Conservation (phyloP, 2,888 invertebrate species). For the Pteria penguin region DNA sequence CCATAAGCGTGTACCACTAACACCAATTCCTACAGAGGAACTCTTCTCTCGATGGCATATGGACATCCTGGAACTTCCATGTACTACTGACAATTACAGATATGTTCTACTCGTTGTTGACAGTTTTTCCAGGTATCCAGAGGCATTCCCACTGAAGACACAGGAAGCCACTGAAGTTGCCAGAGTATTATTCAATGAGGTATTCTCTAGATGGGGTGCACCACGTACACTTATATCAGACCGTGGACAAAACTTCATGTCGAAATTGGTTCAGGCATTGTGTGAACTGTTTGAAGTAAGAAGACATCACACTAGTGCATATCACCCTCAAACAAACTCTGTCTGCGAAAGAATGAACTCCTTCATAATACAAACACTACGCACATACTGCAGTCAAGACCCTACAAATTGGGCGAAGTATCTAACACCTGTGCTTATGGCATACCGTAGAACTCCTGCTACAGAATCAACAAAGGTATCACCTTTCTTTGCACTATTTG, state of each 20-base stretch:
- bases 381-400: slow-evolving; percentile 41
- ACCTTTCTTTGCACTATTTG: slow-evolving; percentile 41
- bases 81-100: slow-evolving; percentile 34
- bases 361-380: slow-evolving; percentile 41
- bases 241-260: slow-evolving; percentile 43
- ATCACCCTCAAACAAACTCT: slow-evolving; percentile 46
- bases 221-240: slow-evolving; percentile 38
- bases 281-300: slow-evolving; percentile 43
- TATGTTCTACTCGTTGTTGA: slow-evolving; percentile 49
- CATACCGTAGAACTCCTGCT: slow-evolving; percentile 40
- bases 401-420: slow-evolving; percentile 43
- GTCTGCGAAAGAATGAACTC: slow-evolving; percentile 46
- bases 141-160: slow-evolving; percentile 47
- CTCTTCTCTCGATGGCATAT: slow-evolving; percentile 39
- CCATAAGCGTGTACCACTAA: slow-evolving; percentile 24
- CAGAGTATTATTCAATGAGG: slow-evolving; percentile 36
- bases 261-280: slow-evolving; percentile 38
- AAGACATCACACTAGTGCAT: slow-evolving; percentile 45
- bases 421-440: slow-evolving; percentile 46
- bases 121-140: slow-evolving; percentile 43
- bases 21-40: slow-evolving; percentile 34
- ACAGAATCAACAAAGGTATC: slow-evolving; percentile 41
- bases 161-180: slow-evolving; percentile 42
- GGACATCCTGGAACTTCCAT: slow-evolving; percentile 41
- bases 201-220: slow-evolving; percentile 36